Conservation (phyloP, 2,888 invertebrate genomes). For the Agrilus mali region DNA sequence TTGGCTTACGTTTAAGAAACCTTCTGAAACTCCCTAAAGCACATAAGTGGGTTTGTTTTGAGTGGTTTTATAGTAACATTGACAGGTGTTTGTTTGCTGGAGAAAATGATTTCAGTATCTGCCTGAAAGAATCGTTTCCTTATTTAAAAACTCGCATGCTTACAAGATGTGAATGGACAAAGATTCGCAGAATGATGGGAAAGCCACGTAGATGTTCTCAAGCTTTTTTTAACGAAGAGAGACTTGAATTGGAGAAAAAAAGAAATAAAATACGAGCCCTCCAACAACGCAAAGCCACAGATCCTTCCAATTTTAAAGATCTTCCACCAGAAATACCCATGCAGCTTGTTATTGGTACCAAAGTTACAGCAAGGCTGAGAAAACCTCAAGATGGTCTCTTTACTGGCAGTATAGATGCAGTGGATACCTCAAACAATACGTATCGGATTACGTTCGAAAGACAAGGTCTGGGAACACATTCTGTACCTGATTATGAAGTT, state of each 20-base stretch:
- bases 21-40: constrained; percentile 94
- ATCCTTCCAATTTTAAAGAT: constrained; percentile 66
- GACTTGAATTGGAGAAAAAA: constrained; percentile 79
- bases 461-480: constrained; percentile 84
- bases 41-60: constrained; percentile 98
- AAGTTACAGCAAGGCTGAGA: constrained; percentile 79
- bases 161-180: constrained; percentile 88
- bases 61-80: constrained; percentile 98
- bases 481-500: constrained; percentile 94
- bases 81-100: constrained; percentile 90
- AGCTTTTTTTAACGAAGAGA: constrained; percentile 92
- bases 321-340: constrained; percentile 89
- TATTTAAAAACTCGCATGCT: constrained; percentile 74
- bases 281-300: constrained; percentile 81
- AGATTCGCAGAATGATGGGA: constrained; percentile 91
- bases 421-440: constrained; percentile 87
- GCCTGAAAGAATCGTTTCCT: constrained; percentile 88
- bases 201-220: constrained; percentile 91
- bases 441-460: constrained; percentile 93
- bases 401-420: constrained; percentile 79
- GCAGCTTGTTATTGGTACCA: constrained; percentile 88
- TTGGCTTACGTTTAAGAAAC: constrained; percentile 81
- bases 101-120: constrained; percentile 92
- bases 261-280: constrained; percentile 83
- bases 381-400: constrained; percentile 93